phyloP scores from a whole-genome alignment of 2,113 vertebrate species.

The Dicerorhinus sumatrensis region DNA sequence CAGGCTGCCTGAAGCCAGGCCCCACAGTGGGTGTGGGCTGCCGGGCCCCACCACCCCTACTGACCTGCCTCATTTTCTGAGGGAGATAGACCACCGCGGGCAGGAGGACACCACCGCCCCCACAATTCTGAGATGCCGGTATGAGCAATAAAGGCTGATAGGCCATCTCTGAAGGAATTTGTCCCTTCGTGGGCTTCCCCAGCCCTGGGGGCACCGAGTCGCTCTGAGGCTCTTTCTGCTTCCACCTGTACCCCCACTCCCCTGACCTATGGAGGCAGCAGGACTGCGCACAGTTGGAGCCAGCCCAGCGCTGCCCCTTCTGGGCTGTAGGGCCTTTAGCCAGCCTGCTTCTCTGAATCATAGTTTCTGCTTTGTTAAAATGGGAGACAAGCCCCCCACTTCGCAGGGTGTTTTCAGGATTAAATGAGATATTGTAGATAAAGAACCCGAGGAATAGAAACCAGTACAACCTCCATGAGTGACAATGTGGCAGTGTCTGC shows the following conservation, averaged over 20 bases:
- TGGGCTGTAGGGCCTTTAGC: background rate
- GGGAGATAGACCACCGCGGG: background rate
- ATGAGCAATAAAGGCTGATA: background rate
- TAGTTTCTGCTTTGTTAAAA: background rate
- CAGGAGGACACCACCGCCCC: no score
- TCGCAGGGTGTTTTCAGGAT: background rate
- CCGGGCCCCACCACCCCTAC: background rate
- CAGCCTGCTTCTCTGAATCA: background rate
- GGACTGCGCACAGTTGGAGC: no score
- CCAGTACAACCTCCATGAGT: accelerated
- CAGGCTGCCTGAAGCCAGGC: background rate
- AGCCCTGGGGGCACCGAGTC: background rate
- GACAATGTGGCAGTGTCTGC: accelerated
- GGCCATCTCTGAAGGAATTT: background rate
- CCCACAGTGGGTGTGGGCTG: background rate
- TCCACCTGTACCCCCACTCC: accelerated
- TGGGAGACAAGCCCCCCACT: background rate
- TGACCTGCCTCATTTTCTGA: background rate
- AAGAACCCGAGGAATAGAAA: background rate
- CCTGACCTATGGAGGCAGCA: accelerated
- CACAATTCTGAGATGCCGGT: background rate
- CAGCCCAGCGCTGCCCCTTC: background rate
- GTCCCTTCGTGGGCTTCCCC: background rate
- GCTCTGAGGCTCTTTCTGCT: background rate
- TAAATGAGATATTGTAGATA: background rate